Conservation (phyloP, 1,140 invertebrate species). For the Campodea augens region DNA sequence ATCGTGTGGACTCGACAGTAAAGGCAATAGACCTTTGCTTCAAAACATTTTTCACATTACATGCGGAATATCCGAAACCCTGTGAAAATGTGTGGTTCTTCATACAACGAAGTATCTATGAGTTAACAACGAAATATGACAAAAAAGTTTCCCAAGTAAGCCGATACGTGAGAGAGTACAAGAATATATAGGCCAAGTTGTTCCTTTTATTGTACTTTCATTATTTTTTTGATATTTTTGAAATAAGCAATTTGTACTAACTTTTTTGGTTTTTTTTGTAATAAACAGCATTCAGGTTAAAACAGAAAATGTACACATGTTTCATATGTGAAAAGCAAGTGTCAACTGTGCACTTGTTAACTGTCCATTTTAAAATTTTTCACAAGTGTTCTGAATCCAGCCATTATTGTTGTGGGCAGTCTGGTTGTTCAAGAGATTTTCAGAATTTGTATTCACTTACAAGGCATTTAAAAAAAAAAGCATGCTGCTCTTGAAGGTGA, state of each 20-base stretch:
- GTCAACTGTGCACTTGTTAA: background rate
- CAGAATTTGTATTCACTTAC: background rate
- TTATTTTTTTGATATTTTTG: too few relatives aligned
- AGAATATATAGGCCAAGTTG: background rate
- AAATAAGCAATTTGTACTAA: too few relatives aligned
- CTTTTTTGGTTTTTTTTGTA: too few relatives aligned
- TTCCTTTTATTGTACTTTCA: too few relatives aligned
- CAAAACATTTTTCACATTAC: background rate
- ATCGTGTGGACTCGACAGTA: background rate
- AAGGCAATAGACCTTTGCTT: background rate
- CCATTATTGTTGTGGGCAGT: background rate
- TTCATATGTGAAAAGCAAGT: background rate
- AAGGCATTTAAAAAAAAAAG: background rate
- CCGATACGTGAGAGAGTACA: background rate
- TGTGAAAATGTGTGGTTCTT: background rate
- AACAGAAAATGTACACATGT: background rate
- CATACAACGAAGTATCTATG: background rate
- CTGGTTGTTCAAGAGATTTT: background rate
- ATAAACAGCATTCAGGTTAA: too few relatives aligned
- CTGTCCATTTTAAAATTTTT: background rate
- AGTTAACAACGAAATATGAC: background rate
- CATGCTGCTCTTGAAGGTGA: background rate
- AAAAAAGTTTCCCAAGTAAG: background rate
- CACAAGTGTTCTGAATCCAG: background rate
- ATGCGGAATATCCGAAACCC: background rate